phyloP scores from a whole-genome alignment of 2,797 vertebrate genomes.

The Myioborus melanocephalus region DNA sequence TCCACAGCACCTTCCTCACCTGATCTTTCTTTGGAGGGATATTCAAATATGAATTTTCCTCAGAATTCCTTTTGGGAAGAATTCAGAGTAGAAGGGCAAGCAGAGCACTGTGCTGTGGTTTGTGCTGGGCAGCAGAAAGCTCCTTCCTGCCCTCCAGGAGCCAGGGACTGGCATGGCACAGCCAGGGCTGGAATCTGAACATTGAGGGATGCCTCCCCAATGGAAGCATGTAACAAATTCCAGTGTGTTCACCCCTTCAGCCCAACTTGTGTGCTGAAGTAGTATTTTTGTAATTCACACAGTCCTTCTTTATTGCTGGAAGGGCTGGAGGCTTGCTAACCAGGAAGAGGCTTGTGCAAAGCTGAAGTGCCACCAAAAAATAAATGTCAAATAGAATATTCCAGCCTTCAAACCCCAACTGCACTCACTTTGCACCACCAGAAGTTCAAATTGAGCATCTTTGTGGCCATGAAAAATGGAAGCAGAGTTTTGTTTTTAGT shows the following conservation, averaged over 20 bases:
- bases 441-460: not conserved
- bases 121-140: not conserved
- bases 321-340: not conserved
- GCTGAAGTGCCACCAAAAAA: not conserved
- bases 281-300: not conserved
- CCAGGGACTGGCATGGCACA: not conserved
- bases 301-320: not conserved
- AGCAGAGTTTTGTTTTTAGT: slow-evolving; percentile 17
- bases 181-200: not conserved
- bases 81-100: not conserved
- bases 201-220: not conserved
- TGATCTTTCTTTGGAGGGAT: not conserved
- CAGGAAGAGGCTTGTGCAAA: not conserved
- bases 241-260: not conserved
- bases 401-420: not conserved
- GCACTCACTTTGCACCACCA: not conserved
- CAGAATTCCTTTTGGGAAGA: not conserved
- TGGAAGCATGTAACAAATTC: not conserved
- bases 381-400: not conserved
- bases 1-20: not conserved
- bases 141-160: not conserved
- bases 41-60: not conserved
- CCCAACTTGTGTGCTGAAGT: not conserved
- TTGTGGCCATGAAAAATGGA: not conserved
- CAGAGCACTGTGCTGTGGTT: not conserved